Base-by-base conservation (phyloP, 2,888 invertebrate genomes). In the Cerastis leucographa region DNA sequence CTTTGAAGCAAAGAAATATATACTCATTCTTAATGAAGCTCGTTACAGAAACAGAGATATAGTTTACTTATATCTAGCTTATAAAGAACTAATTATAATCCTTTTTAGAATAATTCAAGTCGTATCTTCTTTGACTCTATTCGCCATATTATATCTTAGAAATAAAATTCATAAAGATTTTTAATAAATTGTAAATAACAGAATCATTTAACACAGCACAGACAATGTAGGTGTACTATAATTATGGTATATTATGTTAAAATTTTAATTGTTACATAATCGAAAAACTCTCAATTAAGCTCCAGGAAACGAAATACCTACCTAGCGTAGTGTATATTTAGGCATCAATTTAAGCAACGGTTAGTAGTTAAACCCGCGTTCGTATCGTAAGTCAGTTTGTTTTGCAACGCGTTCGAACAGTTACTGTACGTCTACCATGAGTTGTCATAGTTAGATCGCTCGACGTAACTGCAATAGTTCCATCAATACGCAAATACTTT, bases 1-100 rank as follows among this genome's bases (percentile, higher is more conserved):
- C 35, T 29, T 61, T 40, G 35, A n/a, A 76, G 76, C 22, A 25
- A 44, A 75, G 25, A 29, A 56, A 51, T 66, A 65, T 46, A 74
- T 0, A 46, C 40, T 46, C n/a, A 51, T 22, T 40, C 8, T 40
- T 25, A 22, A 76, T 44, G 12, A 75, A 75, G 35, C 76, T 76
- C 9, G n/a, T 73, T 44, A 62, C 8, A 44, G n/a, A 75, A 49
- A n/a, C n/a, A n/a, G n/a, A n/a, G n/a, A n/a, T n/a, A n/a, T n/a
- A n/a, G n/a, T n/a, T n/a, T 51, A 11, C 1, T 49, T 19, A 0
- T n/a, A 42, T 46, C 25, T 49, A 17, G 40, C 0, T 35, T 68
- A 25, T 40, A 35, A 12, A 40, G 22, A 12, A 19, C 2, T 35
- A 25, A 14, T 6, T 17, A 46, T 35, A 22, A 66, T 44, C 22